Conservation (phyloP, 2,888 invertebrate genomes). For the Drosophila suboccidentalis region DNA sequence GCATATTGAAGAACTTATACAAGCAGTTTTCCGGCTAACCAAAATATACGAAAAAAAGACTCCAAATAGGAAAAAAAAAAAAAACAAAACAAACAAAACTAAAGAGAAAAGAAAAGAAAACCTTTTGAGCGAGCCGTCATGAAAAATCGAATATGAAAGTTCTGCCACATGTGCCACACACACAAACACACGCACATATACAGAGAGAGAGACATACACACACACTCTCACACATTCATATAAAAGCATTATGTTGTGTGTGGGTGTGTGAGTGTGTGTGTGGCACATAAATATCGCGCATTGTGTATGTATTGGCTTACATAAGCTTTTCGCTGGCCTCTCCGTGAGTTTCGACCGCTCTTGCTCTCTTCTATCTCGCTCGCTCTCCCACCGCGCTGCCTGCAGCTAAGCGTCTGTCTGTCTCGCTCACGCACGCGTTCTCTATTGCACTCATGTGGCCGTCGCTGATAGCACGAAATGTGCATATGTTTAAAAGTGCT, state of each 20-base stretch:
- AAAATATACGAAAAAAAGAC: constrained; percentile 13
- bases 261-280: constrained; percentile 23
- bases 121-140: constrained; percentile 54
- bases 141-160: constrained; percentile 76
- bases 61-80: neutral
- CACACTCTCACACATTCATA: constrained; percentile 28
- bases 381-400: constrained; percentile 36
- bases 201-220: constrained; percentile 19
- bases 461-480: constrained; percentile 80
- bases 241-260: constrained; percentile 20
- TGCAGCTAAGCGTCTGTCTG: constrained; percentile 14
- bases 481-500: constrained; percentile 80
- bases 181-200: constrained; percentile 27
- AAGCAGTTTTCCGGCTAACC: constrained; percentile 33
- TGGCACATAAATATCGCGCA: constrained; percentile 66
- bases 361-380: constrained; percentile 14
- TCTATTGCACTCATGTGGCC: constrained; percentile 63
- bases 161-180: constrained; percentile 54
- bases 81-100: neutral
- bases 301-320: constrained; percentile 82
- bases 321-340: constrained; percentile 73
- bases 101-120: constrained; percentile 28
- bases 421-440: constrained; percentile 50
- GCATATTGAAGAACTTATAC: constrained; percentile 48
- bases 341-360: constrained; percentile 57